Evolutionary conservation across 1,140 invertebrate species (phyloP).

Genomic region (Odontomachus brunneus): DNA sequence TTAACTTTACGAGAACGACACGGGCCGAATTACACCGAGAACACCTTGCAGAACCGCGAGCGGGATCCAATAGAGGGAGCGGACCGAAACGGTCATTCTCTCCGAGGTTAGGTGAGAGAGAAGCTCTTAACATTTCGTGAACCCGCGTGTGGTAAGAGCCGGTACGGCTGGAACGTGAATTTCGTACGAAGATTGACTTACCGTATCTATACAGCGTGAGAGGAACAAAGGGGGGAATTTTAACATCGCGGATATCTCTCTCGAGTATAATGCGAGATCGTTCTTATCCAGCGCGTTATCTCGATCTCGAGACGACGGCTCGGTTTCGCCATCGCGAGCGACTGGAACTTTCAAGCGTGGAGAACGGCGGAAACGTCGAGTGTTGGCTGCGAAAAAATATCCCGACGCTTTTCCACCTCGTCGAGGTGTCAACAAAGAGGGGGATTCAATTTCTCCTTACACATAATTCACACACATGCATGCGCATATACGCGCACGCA

Average conservation of each 20-base stretch:
- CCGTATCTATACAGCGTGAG: background rate
- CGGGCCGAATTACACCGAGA: constrained; percentile 67
- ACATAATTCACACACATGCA: constrained; percentile 4
- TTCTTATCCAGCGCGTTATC: background rate
- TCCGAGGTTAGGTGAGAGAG: constrained; percentile 12
- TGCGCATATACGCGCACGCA: background rate
- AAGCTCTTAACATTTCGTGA: constrained; percentile 48
- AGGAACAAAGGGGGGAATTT: background rate
- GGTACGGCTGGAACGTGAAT: constrained; percentile 18
- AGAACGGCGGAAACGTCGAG: background rate
- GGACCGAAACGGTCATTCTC: constrained; percentile 40
- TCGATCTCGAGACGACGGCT: background rate
- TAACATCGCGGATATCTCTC: background rate
- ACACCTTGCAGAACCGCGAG: constrained; percentile 61
- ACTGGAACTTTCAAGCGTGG: background rate
- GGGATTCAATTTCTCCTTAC: constrained; percentile 61
- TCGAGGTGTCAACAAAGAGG: constrained; percentile 53
- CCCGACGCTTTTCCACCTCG: background rate
- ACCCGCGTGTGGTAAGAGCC: constrained; percentile 22
- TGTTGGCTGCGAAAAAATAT: background rate
- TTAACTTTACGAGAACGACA: constrained; percentile 71
- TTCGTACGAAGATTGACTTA: background rate
- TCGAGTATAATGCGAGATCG: background rate
- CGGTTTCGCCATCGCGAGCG: background rate
- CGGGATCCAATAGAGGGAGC: constrained; percentile 35